Conservation (phyloP, 2,797 vertebrate genomes). For the Crax fasciolata region DNA sequence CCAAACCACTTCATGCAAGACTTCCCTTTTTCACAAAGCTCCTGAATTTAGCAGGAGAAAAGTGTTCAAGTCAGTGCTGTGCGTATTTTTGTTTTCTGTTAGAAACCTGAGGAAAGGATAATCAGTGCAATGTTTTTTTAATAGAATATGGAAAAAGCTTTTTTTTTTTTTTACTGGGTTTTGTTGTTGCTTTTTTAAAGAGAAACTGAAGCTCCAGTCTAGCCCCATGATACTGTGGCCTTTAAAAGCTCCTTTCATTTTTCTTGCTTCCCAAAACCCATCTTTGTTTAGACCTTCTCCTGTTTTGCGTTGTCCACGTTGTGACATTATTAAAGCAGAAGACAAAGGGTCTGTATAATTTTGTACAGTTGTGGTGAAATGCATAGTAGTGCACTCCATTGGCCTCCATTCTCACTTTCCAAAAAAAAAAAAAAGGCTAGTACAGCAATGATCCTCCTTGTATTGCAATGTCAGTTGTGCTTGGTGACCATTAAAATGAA, state of each 20-base stretch:
- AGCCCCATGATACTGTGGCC: not conserved
- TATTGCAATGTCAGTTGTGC: not conserved
- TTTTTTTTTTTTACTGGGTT: not conserved
- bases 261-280: not conserved
- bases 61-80: not conserved
- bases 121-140: not conserved
- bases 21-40: not conserved
- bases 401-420: not conserved
- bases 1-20: not conserved
- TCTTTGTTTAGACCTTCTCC: not conserved
- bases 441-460: not conserved
- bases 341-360: not conserved
- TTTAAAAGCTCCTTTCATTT: not conserved
- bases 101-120: not conserved
- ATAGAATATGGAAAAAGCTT: not conserved
- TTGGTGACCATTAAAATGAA: not conserved
- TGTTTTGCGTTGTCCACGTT: not conserved
- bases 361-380: not conserved
- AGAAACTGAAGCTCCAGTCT: not conserved
- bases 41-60: not conserved
- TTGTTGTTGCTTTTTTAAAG: not conserved
- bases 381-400: not conserved
- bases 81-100: not conserved
- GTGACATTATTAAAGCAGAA: not conserved
- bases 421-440: constrained; percentile 14